These are phyloP conservation scores for Manacus vitellinus DNA, from an alignment of 2,113 vertebrate genomes.

Conservation along the genomic window DNA sequence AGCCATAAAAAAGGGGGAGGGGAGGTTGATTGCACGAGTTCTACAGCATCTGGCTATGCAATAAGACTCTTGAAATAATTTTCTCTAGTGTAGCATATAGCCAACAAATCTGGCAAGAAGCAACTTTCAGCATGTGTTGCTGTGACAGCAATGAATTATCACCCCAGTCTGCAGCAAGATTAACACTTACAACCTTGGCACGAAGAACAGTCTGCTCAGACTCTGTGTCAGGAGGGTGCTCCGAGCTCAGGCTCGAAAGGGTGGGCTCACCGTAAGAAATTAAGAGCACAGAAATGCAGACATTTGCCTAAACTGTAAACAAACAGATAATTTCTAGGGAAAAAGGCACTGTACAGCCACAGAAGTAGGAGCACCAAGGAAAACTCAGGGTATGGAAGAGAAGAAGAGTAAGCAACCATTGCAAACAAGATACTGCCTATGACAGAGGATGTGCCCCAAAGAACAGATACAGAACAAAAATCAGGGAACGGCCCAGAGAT, in stretches of 20 bases:
- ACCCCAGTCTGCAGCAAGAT: slow-evolving; percentile 61
- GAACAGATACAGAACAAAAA: neutral
- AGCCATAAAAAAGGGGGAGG: slow-evolving; percentile 38
- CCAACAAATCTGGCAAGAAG: slow-evolving; percentile 63
- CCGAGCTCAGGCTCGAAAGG: slow-evolving; percentile 5
- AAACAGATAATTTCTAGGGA: neutral
- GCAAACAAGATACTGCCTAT: neutral
- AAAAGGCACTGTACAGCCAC: neutral
- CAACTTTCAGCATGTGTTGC: slow-evolving; percentile 65
- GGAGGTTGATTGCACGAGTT: slow-evolving; percentile 11
- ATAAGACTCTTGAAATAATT: slow-evolving; percentile 63
- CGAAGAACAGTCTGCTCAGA: slow-evolving; percentile 23
- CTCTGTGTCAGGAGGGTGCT: neutral
- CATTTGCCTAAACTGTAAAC: slow-evolving; percentile 25
- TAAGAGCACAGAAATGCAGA: slow-evolving; percentile 13
- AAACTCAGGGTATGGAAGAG: neutral
- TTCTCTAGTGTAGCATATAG: slow-evolving; percentile 56
- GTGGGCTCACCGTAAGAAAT: neutral
- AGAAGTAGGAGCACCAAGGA: neutral
- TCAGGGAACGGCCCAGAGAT: neutral
- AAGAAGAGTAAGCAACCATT: neutral
- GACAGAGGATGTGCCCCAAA: neutral
- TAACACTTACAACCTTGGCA: slow-evolving; percentile 64
- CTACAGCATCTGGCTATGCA: slow-evolving; percentile 63
- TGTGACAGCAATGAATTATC: slow-evolving; percentile 70